A percentile compares a stretch with the other conserved stretches of the same genome.
Conservation (phyloP, 2,888 invertebrate species). For the Glyphotaelius pellucidus region DNA sequence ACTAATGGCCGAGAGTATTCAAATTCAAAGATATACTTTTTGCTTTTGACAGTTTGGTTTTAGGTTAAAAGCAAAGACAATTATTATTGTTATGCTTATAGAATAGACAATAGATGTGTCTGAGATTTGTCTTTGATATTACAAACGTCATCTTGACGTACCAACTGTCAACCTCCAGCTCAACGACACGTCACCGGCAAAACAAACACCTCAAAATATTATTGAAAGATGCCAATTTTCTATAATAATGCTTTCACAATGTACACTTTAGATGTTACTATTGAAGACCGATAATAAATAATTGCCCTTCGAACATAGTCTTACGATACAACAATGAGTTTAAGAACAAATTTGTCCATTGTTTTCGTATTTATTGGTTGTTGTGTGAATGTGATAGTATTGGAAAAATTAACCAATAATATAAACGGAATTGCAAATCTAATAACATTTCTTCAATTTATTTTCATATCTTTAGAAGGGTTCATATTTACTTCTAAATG, state of each 20-base stretch:
- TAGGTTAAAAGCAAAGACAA: neutral
- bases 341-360: slow-evolving; percentile 48
- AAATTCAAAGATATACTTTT: too few relatives aligned
- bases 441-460: slow-evolving; percentile 86
- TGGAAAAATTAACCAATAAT: slow-evolving; percentile 77
- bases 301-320: neutral
- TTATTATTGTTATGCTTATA: neutral
- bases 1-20: too few relatives aligned
- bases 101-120: neutral
- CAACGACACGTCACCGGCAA: too few relatives aligned
- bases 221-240: too few relatives aligned
- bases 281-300: neutral
- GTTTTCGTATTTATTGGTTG: slow-evolving; percentile 76
- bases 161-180: too few relatives aligned
- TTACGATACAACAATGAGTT: slow-evolving; percentile 15
- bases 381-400: slow-evolving; percentile 80
- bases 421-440: slow-evolving; percentile 87
- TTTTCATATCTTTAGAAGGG: slow-evolving; percentile 86
- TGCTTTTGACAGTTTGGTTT: too few relatives aligned
- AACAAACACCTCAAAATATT: too few relatives aligned
- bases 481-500: slow-evolving; percentile 82
- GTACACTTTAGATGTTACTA: neutral
- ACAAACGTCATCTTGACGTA: neutral
- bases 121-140: neutral
- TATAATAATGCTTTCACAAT: too few relatives aligned